Conservation (phyloP, 2,888 invertebrate genomes). For the Philopedon plagiatum region DNA sequence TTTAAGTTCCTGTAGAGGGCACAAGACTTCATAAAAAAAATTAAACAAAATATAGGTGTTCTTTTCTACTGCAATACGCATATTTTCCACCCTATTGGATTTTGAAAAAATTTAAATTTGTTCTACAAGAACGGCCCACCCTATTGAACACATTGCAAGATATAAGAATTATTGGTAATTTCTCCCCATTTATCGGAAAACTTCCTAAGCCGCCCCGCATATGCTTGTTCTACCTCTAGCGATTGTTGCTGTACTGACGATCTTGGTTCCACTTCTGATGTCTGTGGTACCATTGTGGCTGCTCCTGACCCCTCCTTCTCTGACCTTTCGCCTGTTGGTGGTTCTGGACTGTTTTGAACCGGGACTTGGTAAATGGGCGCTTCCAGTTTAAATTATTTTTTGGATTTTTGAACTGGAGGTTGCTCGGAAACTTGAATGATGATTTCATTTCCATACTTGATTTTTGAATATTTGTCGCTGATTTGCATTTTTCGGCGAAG, state of each 20-base stretch:
- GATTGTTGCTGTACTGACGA: too few species aligned
- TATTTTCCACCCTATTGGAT: too few species aligned
- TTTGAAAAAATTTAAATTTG: too few species aligned
- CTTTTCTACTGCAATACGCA: too few species aligned
- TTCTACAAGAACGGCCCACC: too few species aligned
- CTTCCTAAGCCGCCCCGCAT: too few species aligned
- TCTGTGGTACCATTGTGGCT: too few species aligned
- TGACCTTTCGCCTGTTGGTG: slow-evolving; percentile 1
- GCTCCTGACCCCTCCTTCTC: not conserved
- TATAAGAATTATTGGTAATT: not conserved
- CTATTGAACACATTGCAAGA: slow-evolving; percentile 8
- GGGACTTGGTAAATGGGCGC: not conserved
- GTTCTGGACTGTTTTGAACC: not conserved
- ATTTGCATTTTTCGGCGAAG: slow-evolving; percentile 23
- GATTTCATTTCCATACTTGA: not conserved
- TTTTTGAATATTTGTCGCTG: not conserved
- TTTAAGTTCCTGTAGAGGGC: too few species aligned
- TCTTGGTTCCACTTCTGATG: too few species aligned
- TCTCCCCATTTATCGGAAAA: not conserved
- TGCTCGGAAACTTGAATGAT: too few species aligned
- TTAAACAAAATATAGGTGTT: too few species aligned
- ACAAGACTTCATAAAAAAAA: too few species aligned
- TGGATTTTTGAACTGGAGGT: not conserved
- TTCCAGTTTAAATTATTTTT: not conserved
- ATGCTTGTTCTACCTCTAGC: not conserved